Conservation (phyloP, 2,113 vertebrate species). For the Crotalus viridis region DNA sequence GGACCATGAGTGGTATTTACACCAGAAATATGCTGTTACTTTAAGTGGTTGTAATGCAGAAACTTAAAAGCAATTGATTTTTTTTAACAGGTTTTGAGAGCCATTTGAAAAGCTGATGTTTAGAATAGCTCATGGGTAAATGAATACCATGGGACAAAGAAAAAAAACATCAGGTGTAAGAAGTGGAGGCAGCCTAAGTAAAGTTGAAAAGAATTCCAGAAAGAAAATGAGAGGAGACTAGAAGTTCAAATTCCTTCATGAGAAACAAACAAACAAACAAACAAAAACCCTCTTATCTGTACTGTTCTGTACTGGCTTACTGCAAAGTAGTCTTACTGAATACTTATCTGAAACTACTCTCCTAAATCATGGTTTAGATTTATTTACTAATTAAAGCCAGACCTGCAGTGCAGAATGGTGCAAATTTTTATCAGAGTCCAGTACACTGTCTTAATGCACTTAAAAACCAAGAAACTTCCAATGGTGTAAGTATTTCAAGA, state of each 20-base stretch:
- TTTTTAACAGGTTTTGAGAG: not conserved
- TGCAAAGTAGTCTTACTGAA: not conserved
- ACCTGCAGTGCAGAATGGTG: not conserved
- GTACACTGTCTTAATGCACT: not conserved
- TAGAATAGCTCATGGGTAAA: not conserved
- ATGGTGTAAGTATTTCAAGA: not conserved
- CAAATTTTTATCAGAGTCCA: not conserved
- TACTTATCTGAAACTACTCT: not conserved
- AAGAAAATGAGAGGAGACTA: not conserved
- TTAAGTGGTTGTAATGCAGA: not conserved
- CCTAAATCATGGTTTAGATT: not conserved
- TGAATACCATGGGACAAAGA: not conserved
- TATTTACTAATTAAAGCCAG: not conserved
- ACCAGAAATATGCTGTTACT: not conserved
- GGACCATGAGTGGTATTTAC: not conserved
- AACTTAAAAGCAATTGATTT: not conserved
- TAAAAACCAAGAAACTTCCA: not conserved
- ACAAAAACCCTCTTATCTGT: not conserved
- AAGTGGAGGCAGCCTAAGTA: not conserved
- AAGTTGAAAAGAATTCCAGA: not conserved
- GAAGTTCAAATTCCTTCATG: not conserved
- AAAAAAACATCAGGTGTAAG: not conserved
- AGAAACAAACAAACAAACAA: not conserved
- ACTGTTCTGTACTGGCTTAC: not conserved
- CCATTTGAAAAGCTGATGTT: not conserved